These are phyloP conservation scores for Calliopsis andreniformis DNA, from an alignment of 1,140 invertebrate genomes.

Conservation along the genomic window DNA sequence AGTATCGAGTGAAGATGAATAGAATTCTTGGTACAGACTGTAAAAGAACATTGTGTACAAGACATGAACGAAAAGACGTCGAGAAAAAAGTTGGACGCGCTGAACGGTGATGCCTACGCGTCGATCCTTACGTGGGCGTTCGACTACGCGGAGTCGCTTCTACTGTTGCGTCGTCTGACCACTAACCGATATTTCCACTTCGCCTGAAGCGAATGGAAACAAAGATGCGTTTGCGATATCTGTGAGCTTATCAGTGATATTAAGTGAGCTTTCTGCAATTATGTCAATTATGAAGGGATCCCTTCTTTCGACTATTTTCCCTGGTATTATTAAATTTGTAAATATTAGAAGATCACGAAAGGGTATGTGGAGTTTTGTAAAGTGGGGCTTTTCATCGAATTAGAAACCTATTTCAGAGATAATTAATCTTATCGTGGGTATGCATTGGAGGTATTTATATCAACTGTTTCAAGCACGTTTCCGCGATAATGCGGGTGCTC, in stretches of 20 bases:
- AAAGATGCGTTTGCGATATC: no score
- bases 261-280: no score
- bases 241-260: no score
- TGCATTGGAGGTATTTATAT: conserved; percentile 7
- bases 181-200: conserved; percentile 18
- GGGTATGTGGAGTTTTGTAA: neutral
- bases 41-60: neutral
- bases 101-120: conserved; percentile 4
- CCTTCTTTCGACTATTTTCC: no score
- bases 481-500: conserved; percentile 40
- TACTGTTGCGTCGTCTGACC: conserved; percentile 26
- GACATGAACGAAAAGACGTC: neutral
- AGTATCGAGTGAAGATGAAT: no score
- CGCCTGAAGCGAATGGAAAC: neutral
- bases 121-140: conserved; percentile 20
- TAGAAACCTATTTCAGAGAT: neutral
- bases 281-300: no score
- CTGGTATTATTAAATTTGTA: no score
- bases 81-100: neutral
- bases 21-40: no score
- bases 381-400: neutral
- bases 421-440: conserved; percentile 19
- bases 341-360: neutral
- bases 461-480: conserved; percentile 27
- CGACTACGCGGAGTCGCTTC: neutral